Evolutionary conservation across 1,140 invertebrate species (phyloP), one percentile per base, ranked within the genome.

Genomic region (Aphidius gifuensis): DNA sequence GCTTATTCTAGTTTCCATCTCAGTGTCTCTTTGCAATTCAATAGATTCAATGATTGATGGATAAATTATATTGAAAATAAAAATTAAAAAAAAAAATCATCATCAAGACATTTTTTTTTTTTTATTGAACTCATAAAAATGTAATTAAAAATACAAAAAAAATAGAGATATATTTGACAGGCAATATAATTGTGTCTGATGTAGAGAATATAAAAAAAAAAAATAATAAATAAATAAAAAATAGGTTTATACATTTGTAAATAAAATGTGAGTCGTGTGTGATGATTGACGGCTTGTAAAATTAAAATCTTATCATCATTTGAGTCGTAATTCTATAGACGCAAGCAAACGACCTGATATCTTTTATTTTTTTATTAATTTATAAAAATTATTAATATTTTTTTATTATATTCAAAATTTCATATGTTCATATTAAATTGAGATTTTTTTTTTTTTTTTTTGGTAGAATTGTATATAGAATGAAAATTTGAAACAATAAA

Each of bases 271-370:
- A 50, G n/a, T 23, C 42, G 54, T 23, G 55, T 16, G 9, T 48
- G 62, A 75, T 77, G 72, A 76, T 64, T 74, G 74, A 74, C 71
- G 69, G 68, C 69, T 64, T 69, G 68, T 77, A 77, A 78, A 76
- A 72, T n/a, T n/a, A n/a, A n/a, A n/a, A n/a, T 54, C 64, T 76
- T 77, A 78, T 78, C 76, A 65, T 57, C 56, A 45, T 55, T 50
- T 50, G n/a, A 50, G 53, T 69, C 69, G 69, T 68, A 74, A 11
- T 60, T 60, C 46, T 50, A 48, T 47, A 61, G 64, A 68, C 63
- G 50, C 61, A 60, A 73, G 63, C 68, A 71, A 73, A 71, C 69
- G 69, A 64, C 59, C 64, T 64, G 63, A 62, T 64, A 56, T 60
- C 61, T 63, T 60, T 54, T 53, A 49, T 51, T 45, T 55, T 48